Evolutionary conservation across 2,888 invertebrate species (phyloP).

Genomic region (Ecliptopera silaceata): DNA sequence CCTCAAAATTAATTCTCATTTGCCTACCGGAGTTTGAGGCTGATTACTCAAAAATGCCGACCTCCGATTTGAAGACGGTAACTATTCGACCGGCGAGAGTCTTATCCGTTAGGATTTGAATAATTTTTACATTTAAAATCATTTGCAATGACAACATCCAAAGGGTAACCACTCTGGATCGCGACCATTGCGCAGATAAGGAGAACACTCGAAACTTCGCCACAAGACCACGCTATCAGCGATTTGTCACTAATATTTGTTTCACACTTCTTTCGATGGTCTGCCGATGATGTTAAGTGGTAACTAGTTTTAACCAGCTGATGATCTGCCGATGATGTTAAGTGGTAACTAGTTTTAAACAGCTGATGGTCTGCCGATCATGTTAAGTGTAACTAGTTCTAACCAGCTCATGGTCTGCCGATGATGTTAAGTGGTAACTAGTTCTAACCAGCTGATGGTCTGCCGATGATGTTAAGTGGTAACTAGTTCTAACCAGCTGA

Average conservation of each 20-base stretch:
- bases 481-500: too few relatives aligned
- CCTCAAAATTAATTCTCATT: conserved; percentile 26
- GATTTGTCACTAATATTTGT: not conserved
- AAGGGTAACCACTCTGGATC: conserved; percentile 81
- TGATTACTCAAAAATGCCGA: conserved; percentile 65
- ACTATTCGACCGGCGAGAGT: conserved; percentile 69
- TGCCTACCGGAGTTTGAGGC: conserved; percentile 39
- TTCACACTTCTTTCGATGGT: too few relatives aligned
- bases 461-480: too few relatives aligned
- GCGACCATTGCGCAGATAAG: conserved; percentile 81
- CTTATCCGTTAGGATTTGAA: conserved; percentile 77
- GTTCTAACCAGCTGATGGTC: too few relatives aligned
- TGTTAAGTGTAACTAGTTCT: too few relatives aligned
- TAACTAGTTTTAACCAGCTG: too few relatives aligned
- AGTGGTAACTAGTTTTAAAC: too few relatives aligned
- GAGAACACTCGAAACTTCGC: conserved; percentile 59
- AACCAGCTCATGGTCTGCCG: too few relatives aligned
- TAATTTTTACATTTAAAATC: conserved; percentile 84
- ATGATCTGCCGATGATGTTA: too few relatives aligned
- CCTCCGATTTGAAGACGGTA: conserved; percentile 66
- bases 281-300: too few relatives aligned
- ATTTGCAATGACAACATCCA: conserved; percentile 81
- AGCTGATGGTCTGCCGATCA: too few relatives aligned
- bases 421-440: too few relatives aligned
- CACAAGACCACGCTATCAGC: conserved; percentile 27